Evolutionary conservation across 2,888 invertebrate species (phyloP), one percentile per base, ranked within the genome.

Genomic region (Acronicta psi): DNA sequence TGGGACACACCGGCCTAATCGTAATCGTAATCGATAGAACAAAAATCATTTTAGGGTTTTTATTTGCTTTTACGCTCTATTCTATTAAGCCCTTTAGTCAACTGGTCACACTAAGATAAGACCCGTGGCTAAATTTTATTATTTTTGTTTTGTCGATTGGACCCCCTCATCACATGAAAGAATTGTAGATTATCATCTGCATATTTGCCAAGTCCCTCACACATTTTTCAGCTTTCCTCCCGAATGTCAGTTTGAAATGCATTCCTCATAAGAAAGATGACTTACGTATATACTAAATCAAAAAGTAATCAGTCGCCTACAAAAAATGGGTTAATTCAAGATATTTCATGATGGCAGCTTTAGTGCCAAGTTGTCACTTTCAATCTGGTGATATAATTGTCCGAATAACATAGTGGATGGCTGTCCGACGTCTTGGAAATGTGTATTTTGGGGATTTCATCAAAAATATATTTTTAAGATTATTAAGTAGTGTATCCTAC

Each of bases 311-410:
- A 55, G 58, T 61, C 57, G 37, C 42, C 13, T n/a, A 23, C 13
- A 53, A 61, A 72, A 71, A 41, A 31, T 51, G 18, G 42, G 51
- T 59, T 59, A 56, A 45, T 60, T 71, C 55, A 59, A 59, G 43
- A 60, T 60, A 72, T 57, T 61, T 68, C 61, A 40, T 46, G 34
- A 17, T n/a, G 20, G 54, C 38, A 7, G 13, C 38, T 49, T 53
- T 38, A 57, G 40, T 67, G 73, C 67, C 73, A 75, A 75, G 52
- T 38, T 73, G 70, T 75, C 75, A 41, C 43, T 73, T 70, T 37
- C 44, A 64, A 70, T 75, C 59, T 59, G 47, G 44, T 59, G 52
- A 64, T 58, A 59, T 58, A 55, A 70, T 67, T 64, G 50, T 61
- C 49, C 8, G 66, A 63, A 43, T 44, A 49, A 69, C 50, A 51